phyloP scores from a whole-genome alignment of 2,113 vertebrate genomes.

The Myotis brandtii region DNA sequence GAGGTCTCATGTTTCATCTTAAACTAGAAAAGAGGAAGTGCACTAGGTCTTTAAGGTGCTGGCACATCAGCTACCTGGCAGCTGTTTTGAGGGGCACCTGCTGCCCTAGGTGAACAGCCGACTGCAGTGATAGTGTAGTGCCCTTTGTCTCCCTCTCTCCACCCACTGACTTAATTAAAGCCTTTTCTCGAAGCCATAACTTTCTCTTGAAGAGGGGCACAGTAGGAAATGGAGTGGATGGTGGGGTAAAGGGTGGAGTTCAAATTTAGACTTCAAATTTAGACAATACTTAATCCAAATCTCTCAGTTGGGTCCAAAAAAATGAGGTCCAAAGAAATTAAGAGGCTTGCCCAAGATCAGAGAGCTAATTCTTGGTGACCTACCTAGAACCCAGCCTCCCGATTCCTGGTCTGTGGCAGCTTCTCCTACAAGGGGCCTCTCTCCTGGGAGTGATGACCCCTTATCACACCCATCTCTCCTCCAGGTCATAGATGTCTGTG shows the following conservation, averaged over 20 bases:
- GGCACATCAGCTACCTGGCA: too few species aligned
- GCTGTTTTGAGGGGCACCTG: accelerated
- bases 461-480: not conserved
- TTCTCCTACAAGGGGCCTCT: not conserved
- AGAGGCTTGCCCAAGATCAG: not conserved
- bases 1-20: not conserved
- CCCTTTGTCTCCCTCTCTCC: not conserved
- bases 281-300: not conserved
- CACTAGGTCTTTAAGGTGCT: too few species aligned
- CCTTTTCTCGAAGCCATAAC: not conserved
- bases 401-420: not conserved
- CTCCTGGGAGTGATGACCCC: not conserved
- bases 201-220: not conserved
- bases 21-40: not conserved
- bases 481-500: not conserved
- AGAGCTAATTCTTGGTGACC: not conserved
- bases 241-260: not conserved
- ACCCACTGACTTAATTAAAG: not conserved
- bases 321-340: not conserved
- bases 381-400: not conserved
- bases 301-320: not conserved
- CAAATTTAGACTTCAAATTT: not conserved
- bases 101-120: not conserved
- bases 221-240: too few species aligned
- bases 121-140: accelerated